Base-by-base conservation (phyloP, 2,113 vertebrate genomes). In the Cnemophilus loriae region DNA sequence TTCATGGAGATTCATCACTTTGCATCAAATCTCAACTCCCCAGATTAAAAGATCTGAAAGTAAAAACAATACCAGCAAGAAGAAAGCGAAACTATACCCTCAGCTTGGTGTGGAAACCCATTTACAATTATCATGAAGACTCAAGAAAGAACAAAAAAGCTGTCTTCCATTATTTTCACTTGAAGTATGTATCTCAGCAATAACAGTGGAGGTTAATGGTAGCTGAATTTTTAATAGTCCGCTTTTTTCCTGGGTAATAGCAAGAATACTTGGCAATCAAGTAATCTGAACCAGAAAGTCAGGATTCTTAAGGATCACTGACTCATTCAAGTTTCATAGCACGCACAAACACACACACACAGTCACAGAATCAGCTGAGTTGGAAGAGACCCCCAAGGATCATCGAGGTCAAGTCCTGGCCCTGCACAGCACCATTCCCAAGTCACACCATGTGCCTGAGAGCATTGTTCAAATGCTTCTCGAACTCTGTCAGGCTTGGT, bases 391-490 rank as follows among this genome's bases (percentile, higher is more conserved):
- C 4, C 46, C 6, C 26, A 42, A 42, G 32, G 37, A 42, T 35
- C 44, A 76, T 26, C 0, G 1, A 26, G 32, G 35, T 61, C 37
- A 59, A 2, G 5, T 68, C 21, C 32, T 32, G 53, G 11, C 17
- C 13, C 32, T 30, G 35, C 67, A 20, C 6, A 35, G 5, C 7
- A 42, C 10, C 8, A 42, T 42, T 37, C 71, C 42, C 21, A 44
- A 35, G 32, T 50, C 13, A 35, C 17, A 59, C 21, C 52, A 11
- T 26, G 17, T 42, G 21, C 26, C 52, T 21, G 11, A 42, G 26
- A 42, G 4, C 7, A 32, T 14, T 67, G 44, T 41, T 20, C 13
- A 50, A 75, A 42, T 0, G 0, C 4, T 57, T 30, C 26, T 7
- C 6, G 12, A 35, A 26, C 13, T 86, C 21, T 10, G 3, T 21